A percentile compares a stretch with the other conserved stretches of the same genome.
Evolutionary conservation across 2,113 vertebrate species (phyloP).

Genomic region (Oceanodroma tethys): DNA sequence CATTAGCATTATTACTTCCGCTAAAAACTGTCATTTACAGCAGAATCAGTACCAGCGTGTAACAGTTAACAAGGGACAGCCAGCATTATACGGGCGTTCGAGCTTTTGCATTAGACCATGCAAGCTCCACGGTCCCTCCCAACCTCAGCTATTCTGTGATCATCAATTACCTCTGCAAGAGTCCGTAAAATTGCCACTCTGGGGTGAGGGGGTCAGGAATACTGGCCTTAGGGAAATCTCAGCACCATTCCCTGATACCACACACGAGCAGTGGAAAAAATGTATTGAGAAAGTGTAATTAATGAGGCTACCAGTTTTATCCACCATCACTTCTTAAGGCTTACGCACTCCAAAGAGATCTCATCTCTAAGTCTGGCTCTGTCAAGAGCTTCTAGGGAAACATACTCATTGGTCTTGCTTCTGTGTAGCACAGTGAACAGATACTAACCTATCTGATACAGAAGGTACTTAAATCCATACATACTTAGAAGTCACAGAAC

Average conservation of each 20-base stretch:
- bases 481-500: not conserved
- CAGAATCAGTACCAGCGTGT: not conserved
- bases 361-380: not conserved
- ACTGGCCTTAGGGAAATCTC: not conserved
- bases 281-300: not conserved
- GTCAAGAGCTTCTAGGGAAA: not conserved
- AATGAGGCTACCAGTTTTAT: not conserved
- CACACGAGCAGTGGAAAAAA: not conserved
- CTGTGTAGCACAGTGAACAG: not conserved
- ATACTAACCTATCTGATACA: not conserved
- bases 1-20: not conserved
- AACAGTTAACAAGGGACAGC: not conserved
- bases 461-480: not conserved
- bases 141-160: not conserved
- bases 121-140: not conserved
- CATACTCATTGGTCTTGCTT: fast-evolving
- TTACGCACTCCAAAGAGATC: not conserved
- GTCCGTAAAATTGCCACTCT: not conserved
- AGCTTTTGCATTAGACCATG: not conserved
- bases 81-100: not conserved
- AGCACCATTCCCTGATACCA: not conserved
- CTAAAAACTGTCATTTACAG: not conserved
- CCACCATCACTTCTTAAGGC: not conserved
- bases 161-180: not conserved
- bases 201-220: not conserved